phyloP scores from a whole-genome alignment of 2,113 vertebrate genomes.

The Chaetodon auriga region DNA sequence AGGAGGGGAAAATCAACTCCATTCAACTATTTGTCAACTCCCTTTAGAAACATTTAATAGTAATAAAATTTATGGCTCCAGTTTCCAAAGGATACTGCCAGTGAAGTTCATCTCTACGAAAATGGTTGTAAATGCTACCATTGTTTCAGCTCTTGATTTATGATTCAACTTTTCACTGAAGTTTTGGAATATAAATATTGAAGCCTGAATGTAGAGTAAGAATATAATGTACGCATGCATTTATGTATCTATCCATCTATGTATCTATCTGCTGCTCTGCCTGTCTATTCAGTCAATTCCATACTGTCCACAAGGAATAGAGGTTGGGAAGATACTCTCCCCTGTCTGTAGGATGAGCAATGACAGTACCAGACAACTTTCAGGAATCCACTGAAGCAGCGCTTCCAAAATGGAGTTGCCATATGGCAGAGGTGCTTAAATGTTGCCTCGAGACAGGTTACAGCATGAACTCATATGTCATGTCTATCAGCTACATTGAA shows the following conservation, averaged over 20 bases:
- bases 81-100: conserved; percentile 95
- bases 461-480: conserved; percentile 73
- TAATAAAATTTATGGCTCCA: conserved; percentile 93
- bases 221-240: conserved; percentile 47
- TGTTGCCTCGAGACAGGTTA: conserved; percentile 75
- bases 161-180: conserved; percentile 80
- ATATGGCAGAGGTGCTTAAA: conserved; percentile 76
- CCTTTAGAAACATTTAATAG: conserved; percentile 97
- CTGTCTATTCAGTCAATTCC: conserved; percentile 52
- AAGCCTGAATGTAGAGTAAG: conserved; percentile 28
- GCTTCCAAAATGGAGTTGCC: conserved; percentile 80
- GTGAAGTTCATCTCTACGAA: conserved; percentile 87
- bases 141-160: conserved; percentile 91
- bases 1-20: conserved; percentile 88
- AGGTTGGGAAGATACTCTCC: conserved; percentile 63
- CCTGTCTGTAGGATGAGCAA: conserved; percentile 74
- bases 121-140: conserved; percentile 89
- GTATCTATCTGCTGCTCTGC: conserved; percentile 19
- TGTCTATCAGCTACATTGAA: conserved; percentile 67
- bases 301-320: conserved; percentile 51
- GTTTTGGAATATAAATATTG: conserved; percentile 61
- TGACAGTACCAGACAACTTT: conserved; percentile 82
- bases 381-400: conserved; percentile 81
- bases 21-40: conserved; percentile 98
- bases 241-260: conserved; percentile 31